Base-by-base conservation (phyloP, 1,140 invertebrate species). In the Kradibia gibbosae region DNA sequence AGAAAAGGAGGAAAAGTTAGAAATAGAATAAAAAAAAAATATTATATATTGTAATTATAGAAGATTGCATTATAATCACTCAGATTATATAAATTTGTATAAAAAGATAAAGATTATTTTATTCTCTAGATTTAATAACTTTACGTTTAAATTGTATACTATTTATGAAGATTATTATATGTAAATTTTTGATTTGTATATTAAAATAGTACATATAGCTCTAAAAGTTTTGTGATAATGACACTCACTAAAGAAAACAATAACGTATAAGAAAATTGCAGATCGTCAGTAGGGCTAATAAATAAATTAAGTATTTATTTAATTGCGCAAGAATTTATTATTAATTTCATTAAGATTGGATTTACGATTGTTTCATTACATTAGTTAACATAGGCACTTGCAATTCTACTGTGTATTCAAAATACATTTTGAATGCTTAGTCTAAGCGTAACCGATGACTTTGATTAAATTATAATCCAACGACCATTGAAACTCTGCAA, bases 1-100 rank as follows among this genome's bases (percentile, higher is more conserved):
- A 34, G 77, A 82, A 45, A 82, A 31, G 36, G 81, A 82, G 65
- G 80, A 78, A 25, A 82, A 57, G n/a, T 7, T 73, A 62, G 74
- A 78, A 39, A 36, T 65, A 28, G 79, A 80, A 42, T 73, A 60
- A 62, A 31, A 36, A 1, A 55, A 71, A 36, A 50, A 1, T 34
- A 36, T 71, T 1, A 53, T 65, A 62, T 1, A 11, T 77, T 34
- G 11, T 45, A 31, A 77, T 65, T 15, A 60, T 25, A 5, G 15
- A 42, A 57, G 8, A 36, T 57, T 34, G 3, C 5, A 36, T 75
- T 2, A n/a, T n/a, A 42, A 75, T 60, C n/a, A 42, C 3, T 39
- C 8, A 60, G 3, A 75, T 72, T 75, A 42, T n/a, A 70, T 72
- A 17, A 48, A 31, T 75, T 57, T 75, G 31, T 57, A n/a, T 42